Base-by-base conservation (phyloP, 2,888 invertebrate species). In the Acleris sparsana region DNA sequence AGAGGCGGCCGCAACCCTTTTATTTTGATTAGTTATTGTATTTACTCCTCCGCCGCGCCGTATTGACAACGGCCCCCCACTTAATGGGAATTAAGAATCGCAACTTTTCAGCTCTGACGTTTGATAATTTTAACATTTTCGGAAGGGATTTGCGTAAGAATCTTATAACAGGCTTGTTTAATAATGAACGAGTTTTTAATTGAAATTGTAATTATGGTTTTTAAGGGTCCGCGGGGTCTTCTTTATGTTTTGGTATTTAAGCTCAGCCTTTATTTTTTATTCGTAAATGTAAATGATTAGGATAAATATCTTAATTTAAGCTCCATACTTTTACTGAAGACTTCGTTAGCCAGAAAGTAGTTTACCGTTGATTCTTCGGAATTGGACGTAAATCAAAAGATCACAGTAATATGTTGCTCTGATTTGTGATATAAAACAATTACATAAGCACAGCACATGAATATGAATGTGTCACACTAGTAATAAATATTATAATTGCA, bases 11-110 rank as follows among this genome's bases (percentile, higher is more conserved):
- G 80, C 91, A 92, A 92, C 92, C 92, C 92, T 92, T 91, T 91
- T 89, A 89, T 88, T 87, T 82, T 87, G 89, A 92, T 92, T 91
- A 91, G 89, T 90, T 90, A 91, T 91, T 89, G 88, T 89, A 86
- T 89, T 88, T 88, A 80, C 73, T 71, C 55, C 65, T 56, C 60
- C 60, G 46, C 44, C 55, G 29, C 56, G 53, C 56, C 53, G 72
- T 78, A 81, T 79, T 79, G 82, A 80, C 81, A 80, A 69, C 69
- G 65, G 56, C 57, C 66, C 51, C 51, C 56, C 58, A 55, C 72
- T 77, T 83, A 86, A 88, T 83, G 85, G 85, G 81, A 84, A 89
- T 89, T 88, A 88, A 82, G 85, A 87, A 85, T 81, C 79, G 75
- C 80, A 70, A 61, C 60, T 69, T 72, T 70, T 68, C 75, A 74